Base-by-base conservation (phyloP, 2,888 invertebrate genomes). In the Ametastegia equiseti region DNA sequence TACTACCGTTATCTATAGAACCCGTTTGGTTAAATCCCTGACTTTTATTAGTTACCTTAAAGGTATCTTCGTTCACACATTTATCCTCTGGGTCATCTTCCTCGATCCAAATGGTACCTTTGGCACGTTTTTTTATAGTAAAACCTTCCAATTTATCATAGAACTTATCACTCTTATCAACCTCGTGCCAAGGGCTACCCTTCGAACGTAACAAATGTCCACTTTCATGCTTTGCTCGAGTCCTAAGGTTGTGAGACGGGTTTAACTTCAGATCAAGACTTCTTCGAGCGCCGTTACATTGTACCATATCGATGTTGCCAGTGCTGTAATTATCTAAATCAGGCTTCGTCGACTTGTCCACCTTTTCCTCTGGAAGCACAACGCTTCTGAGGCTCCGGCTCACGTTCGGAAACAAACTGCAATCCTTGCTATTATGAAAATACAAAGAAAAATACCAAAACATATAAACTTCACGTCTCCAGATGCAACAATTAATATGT, bases 41-140 rank as follows among this genome's bases (percentile, higher is more conserved):
- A 50, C 39, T 60, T 77, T 84, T 81, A 33, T 57, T 50, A 6
- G 30, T 65, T 45, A 47, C 84, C 42, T 86, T 85, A 65, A 84
- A 80, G n/a, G 82, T 30, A 45, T 84, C 84, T 6, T 86, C 85
- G 11, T 87, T 85, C 0, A 83, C 71, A 75, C 86, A 88, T 9
- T 87, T 87, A 2, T 88, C 87, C 11, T 84, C 86, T 0, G 88
- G 86, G 15, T 87, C 89, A 36, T 90, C 90, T 69, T 91, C 90
- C 75, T 90, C 91, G 42, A 92, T 88, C 91, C 91, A 92, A 60
- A 91, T 90, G 3, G 91, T 91, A n/a, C 91, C 91, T 81, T 92
- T 92, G 0, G 91, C 85, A 15, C 91, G 89, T 42, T 91, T 92
- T 73, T 91, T 92, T 36, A 92, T 91, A 2, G 89, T 90, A 67